Percentiles rank a stretch among this genome's conserved stretches.
Conservation (phyloP, 2,113 vertebrate genomes). For the Ariopsis seemanni region DNA sequence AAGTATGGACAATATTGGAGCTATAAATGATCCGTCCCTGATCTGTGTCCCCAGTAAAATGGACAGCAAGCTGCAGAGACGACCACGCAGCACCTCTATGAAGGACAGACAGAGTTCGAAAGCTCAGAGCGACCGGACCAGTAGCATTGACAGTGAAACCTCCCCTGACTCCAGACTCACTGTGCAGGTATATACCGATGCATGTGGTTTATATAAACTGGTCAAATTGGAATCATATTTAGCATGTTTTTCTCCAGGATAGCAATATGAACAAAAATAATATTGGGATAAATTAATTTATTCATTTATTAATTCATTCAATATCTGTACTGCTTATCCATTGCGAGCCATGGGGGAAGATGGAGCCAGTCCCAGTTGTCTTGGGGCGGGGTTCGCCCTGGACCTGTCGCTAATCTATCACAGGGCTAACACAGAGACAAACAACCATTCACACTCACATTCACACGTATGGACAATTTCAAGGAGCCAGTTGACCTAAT, state of each 20-base stretch:
- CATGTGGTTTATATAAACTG: neutral
- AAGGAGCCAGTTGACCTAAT: no score
- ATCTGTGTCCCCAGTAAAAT: constrained; percentile 54
- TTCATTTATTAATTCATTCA: no score
- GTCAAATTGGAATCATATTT: neutral
- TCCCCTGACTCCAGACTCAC: constrained; percentile 57
- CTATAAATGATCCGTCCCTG: constrained; percentile 15
- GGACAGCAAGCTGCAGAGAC: constrained; percentile 54
- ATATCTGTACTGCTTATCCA: no score
- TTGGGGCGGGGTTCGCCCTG: no score
- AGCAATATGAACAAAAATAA: neutral
- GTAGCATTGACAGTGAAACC: constrained; percentile 64
- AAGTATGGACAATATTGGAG: neutral
- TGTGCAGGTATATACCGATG: constrained; percentile 51
- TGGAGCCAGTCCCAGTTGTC: no score
- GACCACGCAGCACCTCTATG: constrained; percentile 61
- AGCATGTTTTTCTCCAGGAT: neutral
- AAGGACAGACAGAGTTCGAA: constrained; percentile 64
- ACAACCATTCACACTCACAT: no score
- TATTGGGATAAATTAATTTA: no score
- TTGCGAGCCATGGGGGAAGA: no score
- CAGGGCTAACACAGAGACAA: no score
- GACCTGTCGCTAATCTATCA: no score
- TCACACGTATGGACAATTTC: no score
- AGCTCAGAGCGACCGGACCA: constrained; percentile 62